Evolutionary conservation across 2,797 vertebrate genomes (phyloP), one percentile per base, ranked within the genome.

Genomic region (Apogon hyalosoma): DNA sequence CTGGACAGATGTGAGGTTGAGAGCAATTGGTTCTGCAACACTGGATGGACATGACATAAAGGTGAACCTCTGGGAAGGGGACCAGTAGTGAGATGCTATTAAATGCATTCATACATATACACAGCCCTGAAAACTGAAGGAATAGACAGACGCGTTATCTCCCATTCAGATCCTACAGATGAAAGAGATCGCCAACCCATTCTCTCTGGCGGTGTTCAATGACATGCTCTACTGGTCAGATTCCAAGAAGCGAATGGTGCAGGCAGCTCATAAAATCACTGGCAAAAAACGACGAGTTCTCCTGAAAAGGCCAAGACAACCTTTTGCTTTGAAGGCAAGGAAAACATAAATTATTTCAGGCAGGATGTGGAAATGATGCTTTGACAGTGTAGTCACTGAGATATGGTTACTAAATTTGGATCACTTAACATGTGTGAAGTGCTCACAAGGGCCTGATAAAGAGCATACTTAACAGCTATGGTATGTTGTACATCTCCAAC

Each of bases 1-100:
- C 89, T 99, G 97, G 97, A 92, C 96, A 0, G 97, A 99, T 75
- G 95, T 96, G 48, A 95, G 95, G 62, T 89, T 97, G 63, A 91
- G 85, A 41, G 94, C 89, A 0, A 88, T 98, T 1, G 95, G 96
- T 0, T 98, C 97, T 40, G 93, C 90, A 6, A 93, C 57, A 6
- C 85, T 97, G 69, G 95, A 97, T 56, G 97, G 97, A 33, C 89
- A 86, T 1, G 80, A 87, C 10, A 74, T 97, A 36, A 90, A 86
- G 88, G 97, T 97, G 88, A 69, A 49, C 1, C 0, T 28, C 43
- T 11, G 0, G 16, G 24, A 45, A 1, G 1, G n/a, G 12, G 7
- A 9, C 3, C 21, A 24, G 21, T 24, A 24, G 21, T 24, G 21
- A 24, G 21, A 24, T n/a, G n/a, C 11, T 1, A 4, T 9, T 13